Evolutionary conservation across 2,888 invertebrate genomes (phyloP).

Genomic region (Hylaea fasciaria): DNA sequence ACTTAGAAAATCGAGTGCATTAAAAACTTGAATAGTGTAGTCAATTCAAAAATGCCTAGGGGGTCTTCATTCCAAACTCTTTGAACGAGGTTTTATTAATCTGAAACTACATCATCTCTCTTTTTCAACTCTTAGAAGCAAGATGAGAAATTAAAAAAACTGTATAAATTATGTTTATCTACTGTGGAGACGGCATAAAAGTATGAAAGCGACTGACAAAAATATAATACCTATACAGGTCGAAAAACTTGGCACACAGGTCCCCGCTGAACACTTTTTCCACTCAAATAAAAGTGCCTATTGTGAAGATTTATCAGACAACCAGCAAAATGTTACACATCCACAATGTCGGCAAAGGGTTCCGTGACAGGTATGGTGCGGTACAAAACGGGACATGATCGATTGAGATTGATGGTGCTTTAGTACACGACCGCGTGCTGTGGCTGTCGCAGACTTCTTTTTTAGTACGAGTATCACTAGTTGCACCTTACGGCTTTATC

Average conservation of each 20-base stretch:
- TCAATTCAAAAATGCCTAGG: no score
- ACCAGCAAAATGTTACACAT: conserved; percentile 12
- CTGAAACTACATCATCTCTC: no score
- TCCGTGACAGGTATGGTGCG: conserved; percentile 22
- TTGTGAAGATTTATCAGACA: conserved; percentile 13
- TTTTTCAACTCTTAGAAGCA: no score
- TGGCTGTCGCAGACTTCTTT: neutral
- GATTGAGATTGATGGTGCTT: conserved; percentile 22
- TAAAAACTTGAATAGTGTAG: no score
- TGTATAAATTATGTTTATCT: no score
- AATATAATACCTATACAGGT: neutral
- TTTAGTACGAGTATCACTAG: neutral
- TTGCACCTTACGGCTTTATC: no score
- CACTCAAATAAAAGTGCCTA: conserved; percentile 3
- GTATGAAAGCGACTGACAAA: neutral
- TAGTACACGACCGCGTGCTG: conserved; percentile 6
- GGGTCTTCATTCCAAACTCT: no score
- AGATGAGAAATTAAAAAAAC: no score
- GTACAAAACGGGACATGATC: conserved; percentile 28
- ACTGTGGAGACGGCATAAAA: no score
- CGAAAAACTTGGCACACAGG: neutral
- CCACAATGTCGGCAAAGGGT: conserved; percentile 13
- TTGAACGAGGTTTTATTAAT: no score
- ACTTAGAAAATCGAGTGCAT: no score
- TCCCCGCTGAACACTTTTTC: neutral